Percentiles rank a stretch among this genome's conserved stretches.
These are phyloP conservation scores for Alectoris magna DNA, from an alignment of 2,797 vertebrate genomes.

Conservation along the genomic window DNA sequence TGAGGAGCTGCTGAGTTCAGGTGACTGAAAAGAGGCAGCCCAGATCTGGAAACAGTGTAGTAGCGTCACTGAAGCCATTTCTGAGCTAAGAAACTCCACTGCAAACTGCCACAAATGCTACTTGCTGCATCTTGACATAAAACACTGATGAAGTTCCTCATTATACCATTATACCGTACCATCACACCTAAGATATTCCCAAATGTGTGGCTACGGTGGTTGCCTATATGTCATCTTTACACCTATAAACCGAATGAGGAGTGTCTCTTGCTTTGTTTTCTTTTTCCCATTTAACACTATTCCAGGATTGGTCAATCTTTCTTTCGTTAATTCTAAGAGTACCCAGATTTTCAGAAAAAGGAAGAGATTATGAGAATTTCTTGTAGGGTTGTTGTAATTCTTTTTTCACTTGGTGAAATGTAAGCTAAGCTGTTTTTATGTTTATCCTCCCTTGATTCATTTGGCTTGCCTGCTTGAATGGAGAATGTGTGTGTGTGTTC, in stretches of 20 bases:
- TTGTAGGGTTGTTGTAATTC: neutral
- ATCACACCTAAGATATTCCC: neutral
- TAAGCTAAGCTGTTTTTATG: neutral
- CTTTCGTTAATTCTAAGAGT: neutral
- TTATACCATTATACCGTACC: neutral
- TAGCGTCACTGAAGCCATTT: neutral
- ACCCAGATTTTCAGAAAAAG: neutral
- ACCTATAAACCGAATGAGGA: neutral
- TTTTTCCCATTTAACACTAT: neutral
- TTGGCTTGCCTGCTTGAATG: neutral
- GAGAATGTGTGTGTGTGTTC: neutral
- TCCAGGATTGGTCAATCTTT: neutral
- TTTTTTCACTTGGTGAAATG: neutral
- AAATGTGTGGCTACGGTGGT: neutral
- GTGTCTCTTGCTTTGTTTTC: neutral
- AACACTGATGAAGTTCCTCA: neutral
- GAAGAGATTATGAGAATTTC: fast-evolving
- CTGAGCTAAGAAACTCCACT: neutral
- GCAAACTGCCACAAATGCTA: neutral
- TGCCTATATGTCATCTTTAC: neutral
- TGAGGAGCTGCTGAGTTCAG: neutral
- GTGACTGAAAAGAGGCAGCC: neutral
- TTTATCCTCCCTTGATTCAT: neutral
- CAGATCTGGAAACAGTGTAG: neutral
- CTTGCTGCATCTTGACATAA: neutral